A percentile compares a stretch with the other conserved stretches of the same genome.
These are phyloP conservation scores for Bolinopsis microptera DNA, from an alignment of 37 sponge, comb jelly and placozoan species.

Conservation along the genomic window DNA sequence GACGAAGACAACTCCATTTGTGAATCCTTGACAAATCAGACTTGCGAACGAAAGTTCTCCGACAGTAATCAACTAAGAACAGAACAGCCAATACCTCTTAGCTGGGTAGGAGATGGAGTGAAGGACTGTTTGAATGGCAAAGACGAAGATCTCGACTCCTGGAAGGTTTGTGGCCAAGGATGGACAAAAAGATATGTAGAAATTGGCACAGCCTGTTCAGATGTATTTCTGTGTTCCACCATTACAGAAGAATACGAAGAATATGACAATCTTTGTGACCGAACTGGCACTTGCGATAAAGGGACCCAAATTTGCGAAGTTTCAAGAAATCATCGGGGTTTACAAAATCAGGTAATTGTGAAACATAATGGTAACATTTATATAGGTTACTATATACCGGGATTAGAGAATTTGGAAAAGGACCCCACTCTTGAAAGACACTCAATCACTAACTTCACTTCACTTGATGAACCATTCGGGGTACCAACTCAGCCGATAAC, in stretches of 20 bases:
- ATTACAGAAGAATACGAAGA: background rate
- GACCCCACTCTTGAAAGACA: background rate
- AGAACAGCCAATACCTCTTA: background rate
- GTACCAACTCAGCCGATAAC: background rate
- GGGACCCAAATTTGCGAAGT: background rate
- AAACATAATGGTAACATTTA: background rate
- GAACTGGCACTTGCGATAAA: background rate
- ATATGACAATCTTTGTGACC: no score
- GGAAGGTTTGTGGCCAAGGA: background rate
- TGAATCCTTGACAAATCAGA: background rate
- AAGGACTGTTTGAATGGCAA: background rate
- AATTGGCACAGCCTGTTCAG: background rate
- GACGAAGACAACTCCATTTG: background rate
- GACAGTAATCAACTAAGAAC: background rate
- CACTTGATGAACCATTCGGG: background rate
- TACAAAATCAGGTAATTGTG: background rate
- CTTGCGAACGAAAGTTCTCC: background rate
- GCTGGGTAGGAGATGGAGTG: slow-evolving; percentile 8
- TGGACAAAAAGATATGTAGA: background rate
- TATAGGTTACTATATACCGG: background rate
- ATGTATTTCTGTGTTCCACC: slow-evolving; percentile 18
- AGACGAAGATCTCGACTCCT: background rate
- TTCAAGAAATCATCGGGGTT: background rate
- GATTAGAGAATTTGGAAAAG: background rate
- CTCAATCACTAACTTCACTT: background rate